These are phyloP conservation scores for Pemphigus obesinymphae DNA, from an alignment of 1,140 invertebrate species.

Conservation along the genomic window DNA sequence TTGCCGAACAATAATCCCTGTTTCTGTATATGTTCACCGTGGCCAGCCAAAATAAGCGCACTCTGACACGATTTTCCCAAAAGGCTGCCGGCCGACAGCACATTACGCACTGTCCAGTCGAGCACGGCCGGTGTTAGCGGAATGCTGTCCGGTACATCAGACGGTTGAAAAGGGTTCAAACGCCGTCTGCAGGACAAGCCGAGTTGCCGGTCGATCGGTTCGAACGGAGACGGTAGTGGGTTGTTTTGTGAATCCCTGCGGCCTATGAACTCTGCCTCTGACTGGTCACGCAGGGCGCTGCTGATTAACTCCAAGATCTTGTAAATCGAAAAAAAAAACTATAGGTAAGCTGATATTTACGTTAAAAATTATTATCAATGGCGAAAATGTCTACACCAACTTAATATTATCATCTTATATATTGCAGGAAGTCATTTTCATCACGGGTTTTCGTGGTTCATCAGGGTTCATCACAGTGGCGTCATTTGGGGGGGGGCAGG, in stretches of 20 bases:
- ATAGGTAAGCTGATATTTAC: too few species aligned
- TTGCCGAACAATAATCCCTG: slow-evolving; percentile 83
- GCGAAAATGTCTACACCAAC: too few species aligned
- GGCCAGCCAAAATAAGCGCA: slow-evolving; percentile 74
- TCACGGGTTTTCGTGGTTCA: too few species aligned
- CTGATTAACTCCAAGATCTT: slow-evolving; percentile 82
- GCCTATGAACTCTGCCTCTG: slow-evolving; percentile 84
- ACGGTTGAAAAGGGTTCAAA: not conserved
- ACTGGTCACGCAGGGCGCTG: slow-evolving; percentile 76
- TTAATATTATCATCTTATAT: too few species aligned
- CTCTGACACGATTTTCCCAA: slow-evolving; percentile 84
- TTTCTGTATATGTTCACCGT: slow-evolving; percentile 53
- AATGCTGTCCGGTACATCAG: slow-evolving; percentile 41
- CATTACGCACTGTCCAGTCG: slow-evolving; percentile 80
- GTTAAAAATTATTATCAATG: too few species aligned
- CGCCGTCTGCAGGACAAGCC: not conserved
- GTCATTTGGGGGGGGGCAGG: too few species aligned
- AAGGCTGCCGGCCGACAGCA: slow-evolving; percentile 75
- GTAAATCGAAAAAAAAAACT: too few species aligned
- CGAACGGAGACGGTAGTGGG: slow-evolving; percentile 64
- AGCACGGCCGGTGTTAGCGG: slow-evolving; percentile 60
- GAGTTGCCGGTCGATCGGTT: not conserved
- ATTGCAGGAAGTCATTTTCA: too few species aligned
- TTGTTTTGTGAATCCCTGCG: slow-evolving; percentile 79
- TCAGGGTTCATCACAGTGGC: too few species aligned